Evolutionary conservation across 2,113 vertebrate species (phyloP).

Genomic region (Phalacrocorax pelagicus): DNA sequence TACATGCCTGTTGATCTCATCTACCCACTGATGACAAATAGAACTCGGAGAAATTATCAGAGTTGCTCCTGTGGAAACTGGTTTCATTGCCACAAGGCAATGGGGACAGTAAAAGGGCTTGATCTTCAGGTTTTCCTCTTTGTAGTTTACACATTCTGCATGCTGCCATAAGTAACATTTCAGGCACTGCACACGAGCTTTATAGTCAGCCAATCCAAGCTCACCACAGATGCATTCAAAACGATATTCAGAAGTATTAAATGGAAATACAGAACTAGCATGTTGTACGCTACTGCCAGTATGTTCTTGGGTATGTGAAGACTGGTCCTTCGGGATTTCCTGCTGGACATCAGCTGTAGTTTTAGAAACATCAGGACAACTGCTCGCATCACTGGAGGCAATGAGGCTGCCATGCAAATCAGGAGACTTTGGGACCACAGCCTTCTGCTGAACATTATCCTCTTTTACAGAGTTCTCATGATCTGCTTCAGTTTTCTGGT

Average conservation of each 20-base stretch:
- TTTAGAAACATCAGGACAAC: background rate
- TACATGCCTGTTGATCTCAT: constrained; percentile 95
- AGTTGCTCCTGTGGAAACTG: constrained; percentile 91
- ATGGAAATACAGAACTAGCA: constrained; percentile 72
- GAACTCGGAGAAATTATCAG: constrained; percentile 98
- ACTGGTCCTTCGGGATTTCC: background rate
- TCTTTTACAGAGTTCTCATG: background rate
- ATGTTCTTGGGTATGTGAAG: background rate
- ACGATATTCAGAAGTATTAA: constrained; percentile 85
- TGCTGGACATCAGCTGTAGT: background rate
- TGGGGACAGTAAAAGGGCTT: constrained; percentile 97
- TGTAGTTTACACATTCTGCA: constrained; percentile 94
- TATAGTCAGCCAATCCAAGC: constrained; percentile 85
- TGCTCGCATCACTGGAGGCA: background rate
- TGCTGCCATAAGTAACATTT: constrained; percentile 97
- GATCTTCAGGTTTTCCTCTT: constrained; percentile 85
- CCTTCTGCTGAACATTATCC: background rate
- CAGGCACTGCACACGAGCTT: constrained; percentile 95
- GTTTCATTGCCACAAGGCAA: constrained; percentile 95
- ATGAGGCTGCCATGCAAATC: background rate
- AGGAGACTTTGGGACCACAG: background rate
- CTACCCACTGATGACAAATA: constrained; percentile 98
- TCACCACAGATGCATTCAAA: constrained; percentile 98
- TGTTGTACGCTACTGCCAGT: constrained; percentile 12
- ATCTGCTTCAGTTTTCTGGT: constrained; percentile 21